A percentile compares a stretch with the other conserved stretches of the same genome.
Evolutionary conservation across 2,113 vertebrate genomes (phyloP).

Genomic region (Meles meles): DNA sequence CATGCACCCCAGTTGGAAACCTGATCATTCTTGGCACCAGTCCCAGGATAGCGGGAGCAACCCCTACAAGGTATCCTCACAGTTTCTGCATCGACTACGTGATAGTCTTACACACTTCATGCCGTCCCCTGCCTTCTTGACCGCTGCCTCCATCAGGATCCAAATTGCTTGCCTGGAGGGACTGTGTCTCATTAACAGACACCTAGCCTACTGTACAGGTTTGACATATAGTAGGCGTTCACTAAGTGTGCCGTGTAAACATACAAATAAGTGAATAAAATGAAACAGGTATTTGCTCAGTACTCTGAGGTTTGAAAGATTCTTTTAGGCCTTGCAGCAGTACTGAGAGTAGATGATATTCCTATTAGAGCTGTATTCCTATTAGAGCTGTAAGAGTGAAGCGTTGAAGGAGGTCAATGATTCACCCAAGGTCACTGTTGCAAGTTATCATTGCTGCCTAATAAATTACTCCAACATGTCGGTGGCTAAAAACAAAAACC

Average conservation of each 20-base stretch:
- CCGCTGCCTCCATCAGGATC: background rate
- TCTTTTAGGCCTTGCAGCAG: background rate
- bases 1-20: accelerated
- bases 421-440: background rate
- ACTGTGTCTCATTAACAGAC: background rate
- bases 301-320: background rate
- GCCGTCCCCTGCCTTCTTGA: background rate
- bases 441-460: background rate
- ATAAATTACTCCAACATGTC: background rate
- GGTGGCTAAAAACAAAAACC: background rate
- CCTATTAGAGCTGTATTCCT: background rate
- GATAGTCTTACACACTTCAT: background rate
- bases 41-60: background rate
- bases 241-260: background rate
- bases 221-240: background rate
- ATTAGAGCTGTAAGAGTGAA: background rate
- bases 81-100: background rate
- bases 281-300: background rate
- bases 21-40: background rate
- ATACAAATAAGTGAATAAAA: background rate
- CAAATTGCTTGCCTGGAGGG: background rate
- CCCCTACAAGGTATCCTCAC: accelerated
- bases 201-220: background rate
- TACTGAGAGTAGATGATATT: background rate
- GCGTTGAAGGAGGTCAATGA: background rate